Base-by-base conservation (phyloP, 2,113 vertebrate species). In the Baryphthengus martii region DNA sequence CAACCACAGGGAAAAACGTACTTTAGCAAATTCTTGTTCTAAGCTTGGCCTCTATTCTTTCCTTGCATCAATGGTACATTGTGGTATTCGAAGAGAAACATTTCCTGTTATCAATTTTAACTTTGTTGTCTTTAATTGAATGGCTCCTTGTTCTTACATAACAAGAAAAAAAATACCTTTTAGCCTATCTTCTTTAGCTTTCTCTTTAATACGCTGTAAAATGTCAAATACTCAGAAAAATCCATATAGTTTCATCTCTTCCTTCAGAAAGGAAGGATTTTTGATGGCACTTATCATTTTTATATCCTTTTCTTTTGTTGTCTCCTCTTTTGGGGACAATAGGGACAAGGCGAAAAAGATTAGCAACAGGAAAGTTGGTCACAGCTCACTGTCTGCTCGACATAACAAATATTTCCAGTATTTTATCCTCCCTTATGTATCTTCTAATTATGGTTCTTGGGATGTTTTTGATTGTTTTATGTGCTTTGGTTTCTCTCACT, bases 41-140 rank as follows among this genome's bases (percentile, higher is more conserved):
- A 39, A 58, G 29, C 29, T 80, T 47, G 39, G 49, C 53, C 26
- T 61, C 66, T 73, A 58, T 58, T 88, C 68, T 68, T 80, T 31
- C 44, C 65, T 45, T 42, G 37, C 28, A 53, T 70, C 62, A 77
- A 33, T 28, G 62, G 77, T 44, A 78, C 29, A 74, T 78, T 67
- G 70, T 72, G 71, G 13, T 47, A 85, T 44, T 65, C 45, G n/a
- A 29, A 73, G 45, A 63, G 21, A 96, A 84, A 70, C 26, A 18
- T 50, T 94, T 96, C 88, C 85, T 77, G 67, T 66, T 90, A 93
- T 67, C 91, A 85, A n/a, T 42, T 55, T 85, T 74, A 76, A 50
- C 45, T 42, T 55, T 28, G 49, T 55, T 68, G 75, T 79, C 76
- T 62, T 88, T 66, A 42, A 79, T 56, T 58, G 28, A 82, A 85